Evolutionary conservation across 2,113 vertebrate species (phyloP), one percentile per base, ranked within the genome.

Genomic region (Eira barbara): DNA sequence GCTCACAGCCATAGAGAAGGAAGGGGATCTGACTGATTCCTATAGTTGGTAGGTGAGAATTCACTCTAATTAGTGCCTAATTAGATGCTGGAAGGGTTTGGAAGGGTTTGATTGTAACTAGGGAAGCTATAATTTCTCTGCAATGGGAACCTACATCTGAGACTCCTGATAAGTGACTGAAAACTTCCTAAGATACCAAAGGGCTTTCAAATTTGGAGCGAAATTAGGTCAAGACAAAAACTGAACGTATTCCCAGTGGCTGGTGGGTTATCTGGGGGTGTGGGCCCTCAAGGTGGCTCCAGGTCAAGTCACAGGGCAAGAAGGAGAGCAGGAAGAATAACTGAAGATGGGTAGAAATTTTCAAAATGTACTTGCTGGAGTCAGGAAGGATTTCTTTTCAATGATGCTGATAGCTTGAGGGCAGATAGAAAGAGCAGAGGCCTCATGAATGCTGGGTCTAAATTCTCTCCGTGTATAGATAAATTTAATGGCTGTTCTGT

Each of bases 401-500:
- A 5, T 91, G 63, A 78, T 97, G 4, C 81, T 67, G 49, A 83
- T 84, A 94, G 80, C 69, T 81, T 52, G 17, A 91, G 63, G 95
- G 29, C 57, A 89, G 95, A 79, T n/a, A 81, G 69, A 79, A 93
- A 55, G 87, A 95, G 36, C 49, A 74, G 59, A 91, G 82, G 17
- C 73, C 79, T 82, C 42, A 14, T 2, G 36, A 78, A 92, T 39
- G 21, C 69, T 92, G 42, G 97, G 91, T 0, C 52, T 97, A 78
- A 88, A 88, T 95, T 98, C 76, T 87, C 83, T 93, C 20, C 63
- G 39, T 36, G 36, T 52, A 90, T 61, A 95, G 95, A 73, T 74
- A 97, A 94, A n/a, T 39, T 86, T 86, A 85, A 57, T 45, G 90
- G 42, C 34, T 78, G 1, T 34, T 69, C 92, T 0, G 0, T 90